A percentile compares a stretch with the other conserved stretches of the same genome.
These are phyloP conservation scores for Torymus tubicola DNA, from an alignment of 2,888 invertebrate genomes.

Conservation along the genomic window DNA sequence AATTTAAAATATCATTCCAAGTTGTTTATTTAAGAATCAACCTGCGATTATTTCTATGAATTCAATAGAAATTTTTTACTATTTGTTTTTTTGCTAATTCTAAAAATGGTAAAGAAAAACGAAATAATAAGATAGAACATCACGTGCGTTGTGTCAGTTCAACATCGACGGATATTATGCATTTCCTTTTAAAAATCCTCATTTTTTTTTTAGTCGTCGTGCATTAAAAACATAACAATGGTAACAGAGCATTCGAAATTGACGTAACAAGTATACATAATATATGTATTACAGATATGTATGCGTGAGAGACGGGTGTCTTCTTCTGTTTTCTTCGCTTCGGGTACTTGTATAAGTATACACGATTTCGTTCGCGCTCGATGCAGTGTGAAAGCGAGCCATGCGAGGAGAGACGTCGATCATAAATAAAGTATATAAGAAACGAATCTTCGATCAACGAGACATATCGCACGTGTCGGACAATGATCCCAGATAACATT, in stretches of 20 bases:
- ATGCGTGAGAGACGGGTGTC: slow-evolving; percentile 24
- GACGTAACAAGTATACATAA: slow-evolving; percentile 26
- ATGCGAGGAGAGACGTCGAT: slow-evolving; percentile 53
- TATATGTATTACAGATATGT: slow-evolving; percentile 10
- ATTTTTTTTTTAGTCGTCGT: slow-evolving; percentile 21
- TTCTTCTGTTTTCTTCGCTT: slow-evolving; percentile 33
- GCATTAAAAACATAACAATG: slow-evolving; percentile 30
- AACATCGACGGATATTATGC: slow-evolving; percentile 25
- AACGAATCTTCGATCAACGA: slow-evolving; percentile 45
- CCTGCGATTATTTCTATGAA: too few species aligned
- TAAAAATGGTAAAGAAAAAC: slow-evolving; percentile 7
- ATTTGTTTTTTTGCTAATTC: background rate
- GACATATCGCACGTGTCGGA: slow-evolving; percentile 50
- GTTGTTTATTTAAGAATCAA: too few species aligned
- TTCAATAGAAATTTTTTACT: slow-evolving; percentile 18
- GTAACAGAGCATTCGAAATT: slow-evolving; percentile 44
- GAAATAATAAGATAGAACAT: slow-evolving; percentile 33
- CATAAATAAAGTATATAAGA: slow-evolving; percentile 48
- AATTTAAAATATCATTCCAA: too few species aligned
- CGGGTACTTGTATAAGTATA: slow-evolving; percentile 19
- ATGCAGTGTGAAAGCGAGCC: slow-evolving; percentile 51
- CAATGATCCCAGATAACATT: slow-evolving; percentile 53
- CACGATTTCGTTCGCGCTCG: slow-evolving; percentile 39
- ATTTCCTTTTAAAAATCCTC: slow-evolving; percentile 18
- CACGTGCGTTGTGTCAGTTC: slow-evolving; percentile 38